A percentile compares a stretch with the other conserved stretches of the same genome.
phyloP scores from a whole-genome alignment of 2,113 vertebrate genomes.

The Sisor rabdophorus region DNA sequence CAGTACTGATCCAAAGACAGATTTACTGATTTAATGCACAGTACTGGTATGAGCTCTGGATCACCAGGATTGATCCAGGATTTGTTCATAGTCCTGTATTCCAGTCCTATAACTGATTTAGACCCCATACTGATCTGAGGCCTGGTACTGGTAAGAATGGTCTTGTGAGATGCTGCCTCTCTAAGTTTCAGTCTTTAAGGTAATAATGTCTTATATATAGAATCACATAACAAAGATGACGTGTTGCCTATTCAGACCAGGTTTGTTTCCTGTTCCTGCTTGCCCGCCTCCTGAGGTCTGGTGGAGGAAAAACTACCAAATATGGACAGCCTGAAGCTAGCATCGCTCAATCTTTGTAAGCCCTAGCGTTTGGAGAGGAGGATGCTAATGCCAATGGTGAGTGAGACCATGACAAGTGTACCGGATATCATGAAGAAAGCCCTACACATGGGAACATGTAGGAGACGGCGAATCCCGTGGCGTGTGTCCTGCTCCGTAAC shows the following conservation, averaged over 20 bases:
- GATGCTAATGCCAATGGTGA: conserved; percentile 57
- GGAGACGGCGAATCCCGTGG: conserved; percentile 20
- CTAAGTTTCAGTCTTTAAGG: background rate
- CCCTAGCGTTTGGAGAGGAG: background rate
- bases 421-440: conserved; percentile 47
- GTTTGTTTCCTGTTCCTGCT: background rate
- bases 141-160: background rate
- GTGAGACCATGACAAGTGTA: conserved; percentile 54
- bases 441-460: conserved; percentile 37
- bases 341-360: background rate
- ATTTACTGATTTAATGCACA: background rate
- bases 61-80: too few relatives aligned
- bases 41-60: background rate
- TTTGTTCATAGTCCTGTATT: too few relatives aligned
- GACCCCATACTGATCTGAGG: background rate
- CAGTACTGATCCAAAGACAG: background rate
- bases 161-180: background rate
- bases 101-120: too few relatives aligned
- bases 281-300: background rate
- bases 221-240: background rate
- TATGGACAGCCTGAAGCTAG: background rate
- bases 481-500: fast-evolving
- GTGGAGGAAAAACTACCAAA: background rate
- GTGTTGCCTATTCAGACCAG: background rate
- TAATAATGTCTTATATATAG: background rate